Evolutionary conservation across 2,113 vertebrate genomes (phyloP).

Genomic region (Otolemur garnettii): DNA sequence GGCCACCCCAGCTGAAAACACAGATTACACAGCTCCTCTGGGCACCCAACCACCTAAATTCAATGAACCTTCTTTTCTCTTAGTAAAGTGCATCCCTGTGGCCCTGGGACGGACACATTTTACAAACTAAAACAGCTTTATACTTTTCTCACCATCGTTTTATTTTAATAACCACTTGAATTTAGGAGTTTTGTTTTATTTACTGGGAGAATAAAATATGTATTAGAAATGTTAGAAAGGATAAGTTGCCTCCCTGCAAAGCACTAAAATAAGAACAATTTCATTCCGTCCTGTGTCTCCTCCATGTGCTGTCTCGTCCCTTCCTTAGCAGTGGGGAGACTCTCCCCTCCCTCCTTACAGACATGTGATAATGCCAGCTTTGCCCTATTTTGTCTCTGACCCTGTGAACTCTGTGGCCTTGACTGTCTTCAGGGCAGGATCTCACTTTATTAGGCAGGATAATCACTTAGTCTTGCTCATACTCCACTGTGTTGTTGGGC

Average conservation of each 20-base stretch:
- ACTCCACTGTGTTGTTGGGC: too few species aligned
- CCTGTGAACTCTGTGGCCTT: not conserved
- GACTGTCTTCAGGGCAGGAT: not conserved
- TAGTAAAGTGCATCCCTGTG: not conserved
- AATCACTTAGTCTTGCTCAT: not conserved
- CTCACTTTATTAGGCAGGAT: not conserved
- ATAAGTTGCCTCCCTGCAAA: slow-evolving; percentile 65
- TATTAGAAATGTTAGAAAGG: slow-evolving; percentile 68
- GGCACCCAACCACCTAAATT: fast-evolving
- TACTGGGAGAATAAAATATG: slow-evolving; percentile 67
- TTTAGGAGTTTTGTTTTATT: slow-evolving; percentile 70
- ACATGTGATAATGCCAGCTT: fast-evolving
- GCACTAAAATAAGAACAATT: slow-evolving; percentile 80
- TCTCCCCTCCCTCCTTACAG: not conserved
- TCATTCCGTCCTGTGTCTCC: slow-evolving; percentile 78
- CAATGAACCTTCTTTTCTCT: not conserved
- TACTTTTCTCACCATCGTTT: slow-evolving; percentile 56
- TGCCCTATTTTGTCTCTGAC: not conserved
- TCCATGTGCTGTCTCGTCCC: not conserved
- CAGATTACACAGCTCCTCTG: not conserved
- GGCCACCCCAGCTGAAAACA: not conserved
- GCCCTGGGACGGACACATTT: not conserved
- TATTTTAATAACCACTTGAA: slow-evolving; percentile 61
- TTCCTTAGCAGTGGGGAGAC: not conserved
- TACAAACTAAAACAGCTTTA: not conserved